These are phyloP conservation scores for Cryptocephalus moraei DNA, from an alignment of 2,888 invertebrate genomes.

Conservation along the genomic window DNA sequence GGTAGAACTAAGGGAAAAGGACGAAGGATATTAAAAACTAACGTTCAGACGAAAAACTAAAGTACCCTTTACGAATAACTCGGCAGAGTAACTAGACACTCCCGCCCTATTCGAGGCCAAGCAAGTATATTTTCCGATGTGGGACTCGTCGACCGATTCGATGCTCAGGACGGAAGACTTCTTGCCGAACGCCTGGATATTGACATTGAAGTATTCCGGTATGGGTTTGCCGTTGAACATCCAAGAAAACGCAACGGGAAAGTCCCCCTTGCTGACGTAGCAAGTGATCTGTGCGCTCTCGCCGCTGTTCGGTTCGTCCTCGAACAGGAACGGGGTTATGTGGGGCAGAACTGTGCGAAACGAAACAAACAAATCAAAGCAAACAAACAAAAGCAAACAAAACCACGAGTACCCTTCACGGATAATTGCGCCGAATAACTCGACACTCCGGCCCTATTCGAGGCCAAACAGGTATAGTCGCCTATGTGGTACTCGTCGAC, in stretches of 20 bases:
- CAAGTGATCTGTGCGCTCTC: conserved; percentile 58
- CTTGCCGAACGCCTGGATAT: conserved; percentile 51
- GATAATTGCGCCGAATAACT: conserved; percentile 51
- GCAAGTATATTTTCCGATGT: conserved; percentile 49
- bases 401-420: conserved; percentile 59
- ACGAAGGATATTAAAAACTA: too few relatives aligned
- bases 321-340: conserved; percentile 57
- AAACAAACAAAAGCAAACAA: background rate
- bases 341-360: conserved; percentile 45
- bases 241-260: conserved; percentile 68
- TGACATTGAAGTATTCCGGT: conserved; percentile 38
- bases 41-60: too few relatives aligned
- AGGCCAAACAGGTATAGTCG: conserved; percentile 59
- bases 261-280: conserved; percentile 53
- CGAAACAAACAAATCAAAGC: background rate
- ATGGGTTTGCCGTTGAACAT: conserved; percentile 51
- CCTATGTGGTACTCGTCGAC: conserved; percentile 58
- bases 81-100: conserved; percentile 38
- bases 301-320: conserved; percentile 53
- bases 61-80: conserved; percentile 45
- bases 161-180: conserved; percentile 54
- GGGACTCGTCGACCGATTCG: conserved; percentile 41
- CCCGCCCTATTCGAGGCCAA: conserved; percentile 45
- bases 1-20: conserved; percentile 40
- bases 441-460: conserved; percentile 54